phyloP scores from a whole-genome alignment of 2,888 invertebrate genomes.

The Drosophila falleni region DNA sequence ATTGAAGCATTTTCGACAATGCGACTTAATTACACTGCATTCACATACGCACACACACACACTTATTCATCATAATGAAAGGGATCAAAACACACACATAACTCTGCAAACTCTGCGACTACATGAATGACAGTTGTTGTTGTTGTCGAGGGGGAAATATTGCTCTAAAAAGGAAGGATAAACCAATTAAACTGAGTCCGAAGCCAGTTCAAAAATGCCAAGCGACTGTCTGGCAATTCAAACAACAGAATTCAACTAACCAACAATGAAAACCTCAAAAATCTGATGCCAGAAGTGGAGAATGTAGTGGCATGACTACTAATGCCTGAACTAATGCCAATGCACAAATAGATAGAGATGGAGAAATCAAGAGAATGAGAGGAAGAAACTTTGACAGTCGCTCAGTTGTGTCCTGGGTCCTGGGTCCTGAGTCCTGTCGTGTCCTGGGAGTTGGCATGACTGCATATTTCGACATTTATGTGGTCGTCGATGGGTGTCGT shows the following conservation, averaged over 20 bases:
- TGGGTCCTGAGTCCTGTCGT: neutral
- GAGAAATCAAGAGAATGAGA: neutral
- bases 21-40: slow-evolving; percentile 70
- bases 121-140: slow-evolving; percentile 36
- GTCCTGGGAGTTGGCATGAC: slow-evolving; percentile 41
- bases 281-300: slow-evolving; percentile 54
- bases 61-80: slow-evolving; percentile 49
- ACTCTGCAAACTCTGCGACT: slow-evolving; percentile 30
- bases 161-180: slow-evolving; percentile 59
- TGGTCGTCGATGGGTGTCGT: slow-evolving; percentile 78
- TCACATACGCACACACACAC: slow-evolving; percentile 21
- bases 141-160: neutral
- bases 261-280: slow-evolving; percentile 79
- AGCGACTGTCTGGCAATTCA: slow-evolving; percentile 68
- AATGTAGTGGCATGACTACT: slow-evolving; percentile 70
- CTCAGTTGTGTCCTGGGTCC: slow-evolving; percentile 8
- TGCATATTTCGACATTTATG: slow-evolving; percentile 80
- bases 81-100: slow-evolving; percentile 31
- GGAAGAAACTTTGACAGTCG: slow-evolving; percentile 20
- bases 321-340: slow-evolving; percentile 39
- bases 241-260: slow-evolving; percentile 76
- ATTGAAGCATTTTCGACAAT: slow-evolving; percentile 44
- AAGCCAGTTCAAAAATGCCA: slow-evolving; percentile 53
- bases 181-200: slow-evolving; percentile 75
- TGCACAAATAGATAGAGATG: slow-evolving; percentile 6